Evolutionary conservation across 2,888 invertebrate species (phyloP).

Genomic region (Chrysina gloriosa): DNA sequence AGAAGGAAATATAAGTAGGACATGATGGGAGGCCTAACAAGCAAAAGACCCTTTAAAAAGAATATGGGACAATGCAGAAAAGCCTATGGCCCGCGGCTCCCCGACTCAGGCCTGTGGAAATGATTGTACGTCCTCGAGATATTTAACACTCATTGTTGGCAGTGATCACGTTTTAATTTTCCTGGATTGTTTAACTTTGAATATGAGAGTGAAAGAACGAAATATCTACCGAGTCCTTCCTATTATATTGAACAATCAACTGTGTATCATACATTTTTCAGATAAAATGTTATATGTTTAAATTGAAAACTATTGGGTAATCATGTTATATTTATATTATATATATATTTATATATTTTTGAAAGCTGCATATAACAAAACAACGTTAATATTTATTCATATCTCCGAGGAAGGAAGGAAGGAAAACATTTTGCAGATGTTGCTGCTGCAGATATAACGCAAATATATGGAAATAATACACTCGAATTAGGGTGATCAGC

Average conservation of each 20-base stretch:
- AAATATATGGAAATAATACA: slow-evolving; percentile 20
- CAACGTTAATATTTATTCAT: slow-evolving; percentile 15
- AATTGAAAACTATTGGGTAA: too few relatives aligned
- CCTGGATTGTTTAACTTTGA: slow-evolving; percentile 38
- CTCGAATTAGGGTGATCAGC: slow-evolving; percentile 37
- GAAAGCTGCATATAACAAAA: too few relatives aligned
- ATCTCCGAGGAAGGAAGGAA: background rate
- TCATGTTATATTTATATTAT: too few relatives aligned
- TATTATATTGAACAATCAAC: slow-evolving; percentile 5
- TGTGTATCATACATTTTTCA: background rate
- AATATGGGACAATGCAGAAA: slow-evolving; percentile 40
- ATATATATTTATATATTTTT: too few relatives aligned
- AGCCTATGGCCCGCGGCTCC: slow-evolving; percentile 32
- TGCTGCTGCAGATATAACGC: background rate
- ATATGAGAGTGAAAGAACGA: slow-evolving; percentile 16
- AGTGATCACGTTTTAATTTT: slow-evolving; percentile 42
- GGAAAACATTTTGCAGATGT: background rate
- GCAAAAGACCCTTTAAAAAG: slow-evolving; percentile 36
- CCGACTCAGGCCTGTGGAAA: slow-evolving; percentile 32
- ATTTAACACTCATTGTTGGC: slow-evolving; percentile 41
- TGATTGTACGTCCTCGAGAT: slow-evolving; percentile 39
- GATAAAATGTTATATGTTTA: background rate
- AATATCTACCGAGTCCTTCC: slow-evolving; percentile 7
- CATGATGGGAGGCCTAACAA: slow-evolving; percentile 37
- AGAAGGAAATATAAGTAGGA: slow-evolving; percentile 40